Evolutionary conservation across 2,888 invertebrate species (phyloP), one percentile per base, ranked within the genome.

Genomic region (Polydrusus tereticollis): DNA sequence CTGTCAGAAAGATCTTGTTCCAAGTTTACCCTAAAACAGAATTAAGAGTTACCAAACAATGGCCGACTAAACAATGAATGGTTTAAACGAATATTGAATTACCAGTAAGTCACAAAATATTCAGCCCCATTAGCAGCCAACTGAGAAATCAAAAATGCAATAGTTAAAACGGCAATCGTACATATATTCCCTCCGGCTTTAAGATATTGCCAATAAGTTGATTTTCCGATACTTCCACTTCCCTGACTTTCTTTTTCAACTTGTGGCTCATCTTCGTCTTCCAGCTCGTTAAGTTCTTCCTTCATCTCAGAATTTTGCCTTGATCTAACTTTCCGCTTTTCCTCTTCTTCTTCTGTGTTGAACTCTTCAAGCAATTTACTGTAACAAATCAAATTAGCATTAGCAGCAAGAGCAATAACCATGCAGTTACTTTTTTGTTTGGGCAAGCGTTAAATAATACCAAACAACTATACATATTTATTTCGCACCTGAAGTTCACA

Each of bases 61-160:
- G n/a, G n/a, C n/a, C n/a, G n/a, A 5, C 7, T 5, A 26, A 5
- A 7, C 26, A 3, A n/a, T n/a, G n/a, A n/a, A n/a, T n/a, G n/a
- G n/a, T n/a, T n/a, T n/a, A n/a, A n/a, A n/a, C n/a, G n/a, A n/a
- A n/a, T n/a, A n/a, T n/a, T n/a, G 21, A 80, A 86, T 86, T 81
- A 91, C 91, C 92, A 92, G 80, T 87, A 90, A 74, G 91, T 89
- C 65, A 93, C 87, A 88, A 90, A 94, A 79, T 88, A 92, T 82
- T 94, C 94, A 0, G 89, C 89, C 0, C 87, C 84, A 71, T 90
- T 92, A 0, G 89, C 91, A n/a, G 88, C 81, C 0, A 84, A 80
- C 77, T 92, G 91, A 0, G 91, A 87, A 12, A 89, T n/a, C 0
- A 91, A 7, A 76, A 89, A 90, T 6, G 88, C 78, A 0, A 87